Conservation (phyloP, 2,113 vertebrate species). For the Malaclemys terrapin region DNA sequence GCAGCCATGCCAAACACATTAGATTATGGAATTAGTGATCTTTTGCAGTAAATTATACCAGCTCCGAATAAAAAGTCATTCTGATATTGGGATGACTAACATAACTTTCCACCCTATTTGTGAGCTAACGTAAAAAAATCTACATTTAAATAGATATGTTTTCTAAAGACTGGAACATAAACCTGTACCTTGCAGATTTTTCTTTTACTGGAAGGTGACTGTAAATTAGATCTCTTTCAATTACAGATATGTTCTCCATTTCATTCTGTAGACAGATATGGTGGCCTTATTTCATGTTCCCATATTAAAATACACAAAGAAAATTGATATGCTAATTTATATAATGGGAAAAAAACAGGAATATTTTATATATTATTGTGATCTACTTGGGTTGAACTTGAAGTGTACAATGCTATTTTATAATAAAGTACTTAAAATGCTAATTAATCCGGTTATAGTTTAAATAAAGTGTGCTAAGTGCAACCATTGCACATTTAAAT, state of each 20-base stretch:
- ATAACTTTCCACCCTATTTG: neutral
- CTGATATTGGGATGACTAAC: neutral
- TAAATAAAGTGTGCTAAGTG: conserved; percentile 10
- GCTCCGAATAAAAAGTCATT: neutral
- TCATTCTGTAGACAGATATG: neutral
- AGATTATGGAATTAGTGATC: neutral
- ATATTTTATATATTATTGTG: neutral
- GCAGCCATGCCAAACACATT: neutral
- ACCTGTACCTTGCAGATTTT: neutral
- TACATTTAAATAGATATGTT: neutral
- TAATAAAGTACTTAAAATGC: conserved; percentile 2
- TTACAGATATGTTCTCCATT: conserved; percentile 21
- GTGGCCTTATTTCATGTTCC: conserved; percentile 12
- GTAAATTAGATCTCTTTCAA: conserved; percentile 24
- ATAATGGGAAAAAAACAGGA: neutral
- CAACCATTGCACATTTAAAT: conserved; percentile 10
- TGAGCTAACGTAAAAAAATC: neutral
- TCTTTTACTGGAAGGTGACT: neutral
- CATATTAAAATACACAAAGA: conserved; percentile 4
- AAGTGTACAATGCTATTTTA: conserved; percentile 3
- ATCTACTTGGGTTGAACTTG: conserved; percentile 6
- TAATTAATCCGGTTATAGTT: conserved; percentile 5
- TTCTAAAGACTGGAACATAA: neutral
- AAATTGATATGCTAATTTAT: conserved; percentile 31
- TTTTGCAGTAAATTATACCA: neutral